Evolutionary conservation across 2,888 invertebrate genomes (phyloP), one percentile per base, ranked within the genome.

Genomic region (Cryptophagus acutangulus): DNA sequence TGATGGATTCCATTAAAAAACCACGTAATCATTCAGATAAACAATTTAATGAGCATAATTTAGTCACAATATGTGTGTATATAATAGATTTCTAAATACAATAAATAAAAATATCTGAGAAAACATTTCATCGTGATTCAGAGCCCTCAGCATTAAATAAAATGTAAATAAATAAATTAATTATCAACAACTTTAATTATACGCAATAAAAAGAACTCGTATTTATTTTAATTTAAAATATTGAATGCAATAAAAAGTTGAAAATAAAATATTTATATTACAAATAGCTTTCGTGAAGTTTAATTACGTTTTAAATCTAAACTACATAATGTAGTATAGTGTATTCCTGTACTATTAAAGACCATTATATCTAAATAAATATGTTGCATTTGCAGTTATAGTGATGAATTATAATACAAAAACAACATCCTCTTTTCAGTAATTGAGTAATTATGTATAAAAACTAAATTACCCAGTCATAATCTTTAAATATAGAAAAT

Each of bases 401-500:
- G 30, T 41, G 42, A 26, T 36, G 42, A 38, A 45, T 44, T 48
- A 45, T 45, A 38, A 45, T 20, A 40, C 33, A 41, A 48, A 46
- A 42, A 48, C 46, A 43, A 46, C 49, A 46, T 49, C 49, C 46
- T 49, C 42, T 38, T 46, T 38, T 37, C 41, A 31, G 44, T 49
- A 49, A 49, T 49, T 49, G 43, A 42, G 36, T 46, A 35, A 40
- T 48, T 46, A 46, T 44, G 42, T 43, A 41, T 44, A 49, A 49
- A 41, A 41, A 46, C 41, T 44, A 39, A 49, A 49, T 49, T 49
- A 46, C 46, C 31, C 40, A 31, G 36, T 46, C 46, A 49, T 46
- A 49, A 44, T 44, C 46, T 26, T 49, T 49, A 46, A 46, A 49
- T 42, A 49, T 48, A 48, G 48, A 48, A 41, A 48, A 48, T 45